phyloP scores from a whole-genome alignment of 2,113 vertebrate species.

The Orthonyx spaldingii region DNA sequence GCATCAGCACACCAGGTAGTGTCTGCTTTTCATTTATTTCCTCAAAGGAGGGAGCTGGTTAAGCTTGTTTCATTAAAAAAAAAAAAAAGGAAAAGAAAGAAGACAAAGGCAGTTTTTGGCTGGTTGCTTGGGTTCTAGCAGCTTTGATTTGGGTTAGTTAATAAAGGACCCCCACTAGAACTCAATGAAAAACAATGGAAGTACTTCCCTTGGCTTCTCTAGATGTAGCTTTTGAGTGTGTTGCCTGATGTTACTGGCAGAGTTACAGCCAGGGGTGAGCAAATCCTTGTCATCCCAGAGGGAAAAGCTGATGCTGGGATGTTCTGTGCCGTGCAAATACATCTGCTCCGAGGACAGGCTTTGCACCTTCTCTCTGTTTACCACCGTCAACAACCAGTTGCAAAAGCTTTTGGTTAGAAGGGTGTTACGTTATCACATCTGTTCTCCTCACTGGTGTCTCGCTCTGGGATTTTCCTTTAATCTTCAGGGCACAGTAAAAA shows the following conservation, averaged over 20 bases:
- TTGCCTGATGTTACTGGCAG: not conserved
- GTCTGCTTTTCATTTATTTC: slow-evolving; percentile 12
- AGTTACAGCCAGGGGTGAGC: not conserved
- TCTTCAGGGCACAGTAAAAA: not conserved
- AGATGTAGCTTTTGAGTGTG: not conserved
- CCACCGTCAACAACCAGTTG: not conserved
- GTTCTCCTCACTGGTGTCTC: not conserved
- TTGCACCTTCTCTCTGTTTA: not conserved
- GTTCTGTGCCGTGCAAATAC: not conserved
- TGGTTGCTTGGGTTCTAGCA: not conserved
- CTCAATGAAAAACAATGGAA: not conserved
- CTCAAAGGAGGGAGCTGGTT: not conserved
- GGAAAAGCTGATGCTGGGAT: not conserved
- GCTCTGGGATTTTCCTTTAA: not conserved
- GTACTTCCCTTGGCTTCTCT: not conserved
- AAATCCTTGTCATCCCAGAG: not conserved
- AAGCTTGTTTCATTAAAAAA: not conserved
- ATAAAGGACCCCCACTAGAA: not conserved
- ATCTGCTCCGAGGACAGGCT: not conserved
- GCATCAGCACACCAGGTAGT: not conserved
- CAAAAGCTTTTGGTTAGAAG: not conserved
- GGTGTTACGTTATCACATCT: not conserved
- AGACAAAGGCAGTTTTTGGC: not conserved
- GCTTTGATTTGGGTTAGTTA: not conserved
- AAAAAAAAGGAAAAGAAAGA: no score